phyloP scores from a whole-genome alignment of 2,113 vertebrate genomes.

The Dolichallabes microphthalmus region DNA sequence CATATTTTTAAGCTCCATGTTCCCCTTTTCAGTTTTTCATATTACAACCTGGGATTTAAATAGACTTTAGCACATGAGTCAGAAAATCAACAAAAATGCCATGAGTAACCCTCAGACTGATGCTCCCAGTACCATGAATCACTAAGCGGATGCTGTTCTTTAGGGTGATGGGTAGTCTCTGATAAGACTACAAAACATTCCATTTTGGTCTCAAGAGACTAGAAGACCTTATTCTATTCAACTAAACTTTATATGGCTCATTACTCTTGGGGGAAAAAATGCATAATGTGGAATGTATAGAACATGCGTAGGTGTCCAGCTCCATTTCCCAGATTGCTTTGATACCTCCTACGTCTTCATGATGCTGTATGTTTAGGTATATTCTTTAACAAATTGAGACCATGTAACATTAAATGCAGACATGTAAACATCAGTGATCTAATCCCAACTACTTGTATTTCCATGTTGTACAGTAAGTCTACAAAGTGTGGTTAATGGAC shows the following conservation, averaged over 20 bases:
- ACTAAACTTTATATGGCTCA: neutral
- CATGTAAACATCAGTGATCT: neutral
- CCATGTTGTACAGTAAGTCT: neutral
- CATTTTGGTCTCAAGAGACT: neutral
- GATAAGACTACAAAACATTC: neutral
- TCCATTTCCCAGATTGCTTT: neutral
- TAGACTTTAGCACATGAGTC: neutral
- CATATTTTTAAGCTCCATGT: neutral
- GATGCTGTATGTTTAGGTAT: neutral
- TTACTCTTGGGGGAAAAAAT: neutral
- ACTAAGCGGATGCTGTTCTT: no score
- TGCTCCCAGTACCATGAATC: neutral
- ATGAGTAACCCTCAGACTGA: neutral
- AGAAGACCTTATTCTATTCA: neutral
- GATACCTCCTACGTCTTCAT: neutral
- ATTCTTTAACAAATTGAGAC: neutral
- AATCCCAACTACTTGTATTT: neutral
- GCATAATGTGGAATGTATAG: neutral
- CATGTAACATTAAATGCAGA: neutral
- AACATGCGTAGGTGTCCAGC: neutral
- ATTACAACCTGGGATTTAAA: neutral
- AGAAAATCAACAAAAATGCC: neutral
- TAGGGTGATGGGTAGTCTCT: no score
- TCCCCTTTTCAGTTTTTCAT: neutral
- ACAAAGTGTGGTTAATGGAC: neutral